These are phyloP conservation scores for Trichonephila clavipes DNA, from an alignment of 1,140 invertebrate genomes.

Conservation along the genomic window DNA sequence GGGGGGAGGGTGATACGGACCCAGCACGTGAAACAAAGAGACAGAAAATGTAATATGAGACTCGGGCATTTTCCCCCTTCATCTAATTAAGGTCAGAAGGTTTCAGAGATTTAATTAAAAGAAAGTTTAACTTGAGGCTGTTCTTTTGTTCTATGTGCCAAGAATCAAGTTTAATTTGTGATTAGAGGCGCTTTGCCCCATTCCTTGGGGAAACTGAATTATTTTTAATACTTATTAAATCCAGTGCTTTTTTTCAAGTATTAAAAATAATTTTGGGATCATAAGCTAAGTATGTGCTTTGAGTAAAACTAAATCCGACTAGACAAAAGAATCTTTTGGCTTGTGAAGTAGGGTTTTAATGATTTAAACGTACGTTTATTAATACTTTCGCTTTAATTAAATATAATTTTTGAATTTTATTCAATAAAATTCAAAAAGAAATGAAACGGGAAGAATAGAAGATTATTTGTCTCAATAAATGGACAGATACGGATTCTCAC, in stretches of 20 bases:
- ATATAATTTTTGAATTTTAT: too few species aligned
- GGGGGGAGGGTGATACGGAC: neutral
- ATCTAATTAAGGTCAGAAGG: neutral
- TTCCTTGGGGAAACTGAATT: neutral
- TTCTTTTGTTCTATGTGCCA: neutral
- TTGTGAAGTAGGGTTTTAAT: too few species aligned
- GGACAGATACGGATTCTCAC: too few species aligned
- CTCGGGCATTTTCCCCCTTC: neutral
- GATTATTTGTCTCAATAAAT: too few species aligned
- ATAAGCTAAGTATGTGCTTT: neutral
- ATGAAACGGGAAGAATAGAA: too few species aligned
- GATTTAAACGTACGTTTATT: too few species aligned
- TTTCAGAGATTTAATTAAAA: constrained; percentile 23
- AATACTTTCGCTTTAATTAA: too few species aligned
- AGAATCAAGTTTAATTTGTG: neutral
- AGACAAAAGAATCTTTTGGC: too few species aligned
- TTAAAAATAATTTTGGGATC: neutral
- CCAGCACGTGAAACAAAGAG: too few species aligned
- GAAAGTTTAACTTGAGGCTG: neutral
- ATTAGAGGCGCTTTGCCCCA: neutral
- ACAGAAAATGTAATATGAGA: neutral
- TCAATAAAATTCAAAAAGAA: too few species aligned
- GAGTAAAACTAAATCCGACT: too few species aligned
- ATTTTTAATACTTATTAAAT: neutral
- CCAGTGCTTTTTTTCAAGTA: neutral